Base-by-base conservation (phyloP, 2,888 invertebrate genomes). In the Drosophila planitibia region DNA sequence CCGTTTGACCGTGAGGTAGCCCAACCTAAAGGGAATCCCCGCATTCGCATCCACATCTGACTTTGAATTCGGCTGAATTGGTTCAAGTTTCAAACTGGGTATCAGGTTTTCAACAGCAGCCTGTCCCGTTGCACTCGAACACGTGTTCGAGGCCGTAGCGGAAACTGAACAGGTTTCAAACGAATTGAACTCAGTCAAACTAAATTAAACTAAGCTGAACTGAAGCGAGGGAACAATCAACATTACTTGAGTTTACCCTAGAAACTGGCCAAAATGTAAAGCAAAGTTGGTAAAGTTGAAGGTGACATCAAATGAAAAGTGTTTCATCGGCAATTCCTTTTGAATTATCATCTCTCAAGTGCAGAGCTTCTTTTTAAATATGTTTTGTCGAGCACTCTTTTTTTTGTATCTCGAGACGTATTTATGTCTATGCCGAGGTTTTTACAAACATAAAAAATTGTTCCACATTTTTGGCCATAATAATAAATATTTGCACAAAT, bases 1-100 rank as follows among this genome's bases (percentile, higher is more conserved):
- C 39, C 62, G 64, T 59, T 79, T 81, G 89, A 89, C 84, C 84
- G 69, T 57, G 74, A 28, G 28, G 12, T 16, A 37, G 19, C 10
- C 51, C 28, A 39, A 19, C 25, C 39, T 44, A 47, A 39, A 22
- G 59, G 52, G 54, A 61, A 35, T 62, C 35, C 28, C 30, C 61
- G 41, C 51, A 28, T 30, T 30, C 53, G 52, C 28, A 33, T 53
- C 22, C 58, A 16, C 14, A 32, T 28, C 25, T 47, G 25, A 41
- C 51, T 62, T 51, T 6, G 1, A 35, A 12, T 47, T 41, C 25
- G 19, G 16, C 54, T 35, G 51, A 57, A 67, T 53, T 47, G 44
- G 58, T 16, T 44, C 19, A 30, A 47, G 28, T 61, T 32, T 61
- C 65, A 33, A 54, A 33, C 30, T 53, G 44, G 32, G 59, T 37